Conservation (phyloP, 2,888 invertebrate genomes). For the Drosophila cyrtoloma region DNA sequence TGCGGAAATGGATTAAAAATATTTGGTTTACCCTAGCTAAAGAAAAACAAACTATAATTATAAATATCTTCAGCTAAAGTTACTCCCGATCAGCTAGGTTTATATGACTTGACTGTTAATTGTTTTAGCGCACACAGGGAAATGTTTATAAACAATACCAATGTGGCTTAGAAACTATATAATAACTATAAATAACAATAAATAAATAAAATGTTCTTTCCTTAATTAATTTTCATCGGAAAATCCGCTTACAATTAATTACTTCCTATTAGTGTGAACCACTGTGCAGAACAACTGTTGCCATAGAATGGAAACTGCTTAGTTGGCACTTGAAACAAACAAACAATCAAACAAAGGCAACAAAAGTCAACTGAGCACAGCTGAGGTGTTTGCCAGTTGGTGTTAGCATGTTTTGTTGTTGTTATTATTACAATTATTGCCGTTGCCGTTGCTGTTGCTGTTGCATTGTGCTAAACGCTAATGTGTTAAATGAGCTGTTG, state of each 20-base stretch:
- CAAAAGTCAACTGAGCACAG: conserved; percentile 25
- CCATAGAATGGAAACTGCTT: conserved; percentile 27
- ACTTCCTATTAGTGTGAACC: background rate
- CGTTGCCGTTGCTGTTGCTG: conserved; percentile 18
- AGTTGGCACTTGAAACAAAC: conserved; percentile 61
- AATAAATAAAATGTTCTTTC: background rate
- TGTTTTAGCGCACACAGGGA: background rate
- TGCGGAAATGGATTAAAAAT: background rate
- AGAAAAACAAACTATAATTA: background rate
- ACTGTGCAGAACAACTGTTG: conserved; percentile 35
- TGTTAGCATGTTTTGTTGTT: conserved; percentile 4
- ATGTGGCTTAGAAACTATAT: background rate
- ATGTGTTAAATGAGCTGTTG: conserved; percentile 78
- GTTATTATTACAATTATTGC: conserved; percentile 24
- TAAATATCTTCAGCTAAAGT: background rate
- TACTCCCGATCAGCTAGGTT: background rate
- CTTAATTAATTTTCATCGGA: background rate
- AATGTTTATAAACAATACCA: background rate
- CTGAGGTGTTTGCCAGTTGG: conserved; percentile 44
- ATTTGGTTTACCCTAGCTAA: background rate
- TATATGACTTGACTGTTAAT: background rate
- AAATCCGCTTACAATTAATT: background rate
- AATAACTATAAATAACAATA: background rate
- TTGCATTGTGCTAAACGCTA: conserved; percentile 55
- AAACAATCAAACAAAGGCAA: conserved; percentile 35